A percentile compares a stretch with the other conserved stretches of the same genome.
Evolutionary conservation across 2,888 invertebrate genomes (phyloP).

Genomic region (Chrysina gloriosa): DNA sequence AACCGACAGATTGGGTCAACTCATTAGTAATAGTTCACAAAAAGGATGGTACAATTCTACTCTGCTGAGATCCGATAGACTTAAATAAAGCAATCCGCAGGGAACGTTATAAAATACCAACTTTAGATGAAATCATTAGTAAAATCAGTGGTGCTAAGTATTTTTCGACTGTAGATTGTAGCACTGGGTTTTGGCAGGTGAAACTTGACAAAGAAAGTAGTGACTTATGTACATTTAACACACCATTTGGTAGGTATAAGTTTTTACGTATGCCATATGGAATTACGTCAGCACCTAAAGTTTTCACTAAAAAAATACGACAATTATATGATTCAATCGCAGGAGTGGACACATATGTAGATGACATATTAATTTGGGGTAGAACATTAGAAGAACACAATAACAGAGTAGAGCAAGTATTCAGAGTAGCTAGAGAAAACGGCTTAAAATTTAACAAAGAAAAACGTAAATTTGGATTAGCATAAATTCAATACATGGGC

Average conservation of each 20-base stretch:
- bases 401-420: constrained; percentile 37
- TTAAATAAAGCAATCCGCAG: constrained; percentile 45
- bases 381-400: constrained; percentile 39
- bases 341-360: constrained; percentile 10
- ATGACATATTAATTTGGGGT: constrained; percentile 27
- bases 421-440: constrained; percentile 37
- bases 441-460: constrained; percentile 44
- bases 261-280: constrained; percentile 27
- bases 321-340: background rate
- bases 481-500: constrained; percentile 45
- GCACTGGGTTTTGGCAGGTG: constrained; percentile 11
- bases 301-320: background rate
- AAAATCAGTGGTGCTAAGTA: background rate
- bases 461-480: constrained; percentile 45
- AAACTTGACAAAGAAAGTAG: constrained; percentile 11
- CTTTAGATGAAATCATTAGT: background rate
- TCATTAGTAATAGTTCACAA: constrained; percentile 33
- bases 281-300: constrained; percentile 17
- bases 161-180: background rate
- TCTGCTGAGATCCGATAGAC: constrained; percentile 45
- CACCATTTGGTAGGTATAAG: constrained; percentile 4
- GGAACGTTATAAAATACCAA: background rate
- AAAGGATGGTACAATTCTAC: constrained; percentile 2
- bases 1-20: constrained; percentile 39
- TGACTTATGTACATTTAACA: constrained; percentile 25